Base-by-base conservation (phyloP, 2,888 invertebrate genomes). In the Brachyptera risi region DNA sequence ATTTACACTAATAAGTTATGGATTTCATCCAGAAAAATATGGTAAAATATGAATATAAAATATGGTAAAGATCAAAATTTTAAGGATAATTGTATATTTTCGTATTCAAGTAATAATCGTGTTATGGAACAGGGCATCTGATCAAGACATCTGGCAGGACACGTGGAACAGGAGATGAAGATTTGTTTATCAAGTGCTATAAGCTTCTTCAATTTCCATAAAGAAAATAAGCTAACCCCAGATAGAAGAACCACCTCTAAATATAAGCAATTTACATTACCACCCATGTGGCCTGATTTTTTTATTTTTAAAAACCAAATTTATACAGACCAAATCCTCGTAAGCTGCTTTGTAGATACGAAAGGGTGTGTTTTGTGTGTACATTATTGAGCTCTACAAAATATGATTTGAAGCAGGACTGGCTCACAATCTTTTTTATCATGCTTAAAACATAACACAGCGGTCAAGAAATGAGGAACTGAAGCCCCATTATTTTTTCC, bases 211-310 rank as follows among this genome's bases (percentile, higher is more conserved):
- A 44, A 44, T 44, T 44, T 44, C 44, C 44, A 44, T 44, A 44
- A 31, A 44, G 44, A 44, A 44, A 44, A 44, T 44, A 44, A 44
- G 19, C 44, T 19, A 44, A 19, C 44, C 44, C 21, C 44, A 44
- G 44, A 44, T 44, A 44, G 44, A 31, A 11, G 11, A 44, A 21
- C 44, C 44, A 19, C 21, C 44, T 44, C 44, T 21, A 44, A 56
- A 56, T 19, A 56, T 56, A 56, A 56, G 21, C 56, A 56, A 31
- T 56, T 56, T 56, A 56, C 56, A 56, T 38, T 56, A 56, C 56
- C 56, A 19, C 35, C 38, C 56, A 56, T 56, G 56, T 38, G 38
- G n/a, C 56, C 15, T 21, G 21, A 21, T 44, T 44, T 44, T 40
- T 21, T 19, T 44, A 38, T 15, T 15, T 17, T n/a, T 38, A n/a